Evolutionary conservation across 1,140 invertebrate genomes (phyloP).

Genomic region (Colletes latitarsis): DNA sequence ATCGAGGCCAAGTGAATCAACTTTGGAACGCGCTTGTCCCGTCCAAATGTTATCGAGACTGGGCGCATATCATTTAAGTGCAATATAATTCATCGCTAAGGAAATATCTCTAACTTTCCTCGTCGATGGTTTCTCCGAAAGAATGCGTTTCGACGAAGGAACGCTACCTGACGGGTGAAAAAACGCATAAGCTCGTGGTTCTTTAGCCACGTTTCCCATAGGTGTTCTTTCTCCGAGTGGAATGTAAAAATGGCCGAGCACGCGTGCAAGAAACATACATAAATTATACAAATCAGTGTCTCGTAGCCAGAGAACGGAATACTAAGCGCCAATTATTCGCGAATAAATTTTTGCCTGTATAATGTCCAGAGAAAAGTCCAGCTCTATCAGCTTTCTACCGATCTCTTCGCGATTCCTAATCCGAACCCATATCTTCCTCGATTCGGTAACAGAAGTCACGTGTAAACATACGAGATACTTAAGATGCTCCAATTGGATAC

Average conservation of each 20-base stretch:
- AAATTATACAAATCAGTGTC: not conserved
- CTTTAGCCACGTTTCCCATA: not conserved
- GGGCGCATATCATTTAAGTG: too few relatives aligned
- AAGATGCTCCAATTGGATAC: too few relatives aligned
- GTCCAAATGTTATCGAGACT: slow-evolving; percentile 5
- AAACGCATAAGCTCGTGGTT: not conserved
- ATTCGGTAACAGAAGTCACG: too few relatives aligned
- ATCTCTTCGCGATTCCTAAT: too few relatives aligned
- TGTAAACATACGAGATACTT: too few relatives aligned
- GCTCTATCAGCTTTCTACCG: too few relatives aligned
- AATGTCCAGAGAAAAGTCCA: too few relatives aligned
- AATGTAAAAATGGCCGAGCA: not conserved
- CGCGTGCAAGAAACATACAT: not conserved
- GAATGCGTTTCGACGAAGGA: slow-evolving; percentile 32
- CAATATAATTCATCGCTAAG: not conserved
- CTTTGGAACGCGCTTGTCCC: too few relatives aligned
- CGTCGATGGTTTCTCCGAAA: slow-evolving; percentile 30
- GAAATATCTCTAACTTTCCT: slow-evolving; percentile 25
- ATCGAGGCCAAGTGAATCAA: too few relatives aligned
- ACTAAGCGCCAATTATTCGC: not conserved
- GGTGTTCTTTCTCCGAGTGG: not conserved
- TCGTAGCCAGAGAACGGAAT: too few relatives aligned
- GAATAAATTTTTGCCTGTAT: not conserved
- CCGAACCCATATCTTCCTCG: too few relatives aligned
- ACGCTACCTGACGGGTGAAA: slow-evolving; percentile 5